phyloP scores from a whole-genome alignment of 2,113 vertebrate genomes.

The Dasyurus viverrinus region DNA sequence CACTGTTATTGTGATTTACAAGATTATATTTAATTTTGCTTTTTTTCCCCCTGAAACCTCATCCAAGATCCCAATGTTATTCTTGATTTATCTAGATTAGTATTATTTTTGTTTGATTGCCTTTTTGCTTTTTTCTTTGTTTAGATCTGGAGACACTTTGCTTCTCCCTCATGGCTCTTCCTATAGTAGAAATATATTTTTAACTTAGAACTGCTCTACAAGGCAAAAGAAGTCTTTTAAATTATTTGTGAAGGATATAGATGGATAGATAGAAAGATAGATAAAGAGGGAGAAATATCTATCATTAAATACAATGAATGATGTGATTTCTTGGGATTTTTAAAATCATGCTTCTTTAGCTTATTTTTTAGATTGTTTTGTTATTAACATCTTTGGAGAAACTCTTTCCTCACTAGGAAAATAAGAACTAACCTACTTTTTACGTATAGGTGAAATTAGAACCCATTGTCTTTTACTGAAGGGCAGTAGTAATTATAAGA shows the following conservation, averaged over 20 bases:
- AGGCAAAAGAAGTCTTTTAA: neutral
- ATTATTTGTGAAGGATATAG: neutral
- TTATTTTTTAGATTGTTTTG: neutral
- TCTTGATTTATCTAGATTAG: neutral
- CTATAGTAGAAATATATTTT: neutral
- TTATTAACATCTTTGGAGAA: neutral
- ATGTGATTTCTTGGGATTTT: neutral
- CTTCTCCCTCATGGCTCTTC: neutral
- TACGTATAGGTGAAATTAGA: neutral
- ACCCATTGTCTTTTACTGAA: neutral
- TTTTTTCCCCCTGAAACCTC: neutral
- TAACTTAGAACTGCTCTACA: neutral
- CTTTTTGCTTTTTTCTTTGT: neutral
- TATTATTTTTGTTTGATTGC: neutral
- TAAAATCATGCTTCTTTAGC: neutral
- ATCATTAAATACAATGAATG: neutral
- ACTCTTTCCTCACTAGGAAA: neutral
- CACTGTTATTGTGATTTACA: neutral
- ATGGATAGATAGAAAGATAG: neutral
- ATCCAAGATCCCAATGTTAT: neutral
- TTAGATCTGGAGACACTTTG: neutral
- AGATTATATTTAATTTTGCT: neutral
- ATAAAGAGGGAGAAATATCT: neutral
- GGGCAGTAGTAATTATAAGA: neutral
- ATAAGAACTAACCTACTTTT: neutral